Evolutionary conservation across 2,888 invertebrate species (phyloP).

Genomic region (Synergus gifuensis): DNA sequence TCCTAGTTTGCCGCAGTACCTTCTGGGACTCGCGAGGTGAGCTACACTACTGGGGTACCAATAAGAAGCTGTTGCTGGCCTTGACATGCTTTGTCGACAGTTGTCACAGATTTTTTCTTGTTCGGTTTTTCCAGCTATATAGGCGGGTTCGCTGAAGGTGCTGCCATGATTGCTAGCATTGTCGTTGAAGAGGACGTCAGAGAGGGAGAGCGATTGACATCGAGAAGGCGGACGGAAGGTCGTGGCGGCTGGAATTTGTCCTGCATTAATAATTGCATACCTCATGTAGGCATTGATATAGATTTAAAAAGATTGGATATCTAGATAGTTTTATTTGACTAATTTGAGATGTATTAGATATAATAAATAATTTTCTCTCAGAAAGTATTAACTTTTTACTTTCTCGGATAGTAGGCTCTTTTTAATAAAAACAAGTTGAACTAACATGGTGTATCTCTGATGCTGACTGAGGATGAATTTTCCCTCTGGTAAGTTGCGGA

Average conservation of each 20-base stretch:
- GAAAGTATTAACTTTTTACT: not conserved
- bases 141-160: conserved; percentile 92
- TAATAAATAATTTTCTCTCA: no score
- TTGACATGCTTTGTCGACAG: conserved; percentile 85
- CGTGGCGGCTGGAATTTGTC: conserved; percentile 72
- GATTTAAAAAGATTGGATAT: not conserved
- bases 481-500: conserved; percentile 81
- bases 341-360: no score
- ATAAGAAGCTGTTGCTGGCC: conserved; percentile 84
- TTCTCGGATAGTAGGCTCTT: conserved; percentile 35
- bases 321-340: not conserved
- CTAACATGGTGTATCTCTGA: conserved; percentile 75
- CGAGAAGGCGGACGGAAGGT: conserved; percentile 80
- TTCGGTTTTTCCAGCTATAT: conserved; percentile 79
- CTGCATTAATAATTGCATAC: conserved; percentile 53
- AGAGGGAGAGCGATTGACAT: conserved; percentile 85
- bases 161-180: conserved; percentile 87
- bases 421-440: conserved; percentile 47
- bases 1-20: conserved; percentile 82
- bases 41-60: conserved; percentile 80
- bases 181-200: conserved; percentile 84
- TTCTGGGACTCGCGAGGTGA: conserved; percentile 81
- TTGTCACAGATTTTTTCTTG: conserved; percentile 88
- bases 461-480: conserved; percentile 72
- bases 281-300: conserved; percentile 15